Base-by-base conservation (phyloP, 2,797 vertebrate species). In the Prunella strophiata region DNA sequence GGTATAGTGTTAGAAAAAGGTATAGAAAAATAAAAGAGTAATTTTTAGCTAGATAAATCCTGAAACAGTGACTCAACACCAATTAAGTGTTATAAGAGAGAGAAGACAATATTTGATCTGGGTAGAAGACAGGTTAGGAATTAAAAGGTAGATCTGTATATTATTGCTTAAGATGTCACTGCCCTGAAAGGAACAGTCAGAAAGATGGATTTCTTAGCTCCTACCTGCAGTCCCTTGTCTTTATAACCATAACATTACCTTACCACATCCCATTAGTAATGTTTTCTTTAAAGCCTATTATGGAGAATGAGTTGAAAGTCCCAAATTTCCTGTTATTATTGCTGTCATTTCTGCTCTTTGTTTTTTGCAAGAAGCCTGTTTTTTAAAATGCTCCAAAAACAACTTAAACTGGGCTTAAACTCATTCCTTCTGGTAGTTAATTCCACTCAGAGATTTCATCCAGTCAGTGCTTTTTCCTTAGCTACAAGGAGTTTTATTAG, bases 381-480 rank as follows among this genome's bases (percentile, higher is more conserved):
- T 94, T 90, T 19, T 11, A 86, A 81, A 90, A 88, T 70, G 23
- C 65, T 96, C 88, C 88, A 95, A 86, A 93, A 93, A 0, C 73
- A 94, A 32, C 70, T 72, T 78, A 92, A 47, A 48, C 62, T 66
- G 51, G 36, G 11, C 30, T 90, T 94, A 90, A 94, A 66, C 11
- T 81, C 43, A 21, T 81, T 89, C 70, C 58, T 94, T 88, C 62
- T 89, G 40, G 42, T 94, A 89, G 72, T 73, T 95, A 93, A 94
- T 92, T 93, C 66, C 88, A 78, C 72, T 88, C 48, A 79, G 48
- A 75, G 52, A 43, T 54, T 82, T 92, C 48, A 58, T 67, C 63
- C 29, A 84, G 65, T 94, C 16, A 27, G n/a, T 72, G 67, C 9
- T 88, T 95, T 96, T 95, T 87, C 81, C 96, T 84, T 85, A 90